A percentile compares a stretch with the other conserved stretches of the same genome.
Conservation (phyloP, 2,888 invertebrate genomes). For the Coenonympha glycerion region DNA sequence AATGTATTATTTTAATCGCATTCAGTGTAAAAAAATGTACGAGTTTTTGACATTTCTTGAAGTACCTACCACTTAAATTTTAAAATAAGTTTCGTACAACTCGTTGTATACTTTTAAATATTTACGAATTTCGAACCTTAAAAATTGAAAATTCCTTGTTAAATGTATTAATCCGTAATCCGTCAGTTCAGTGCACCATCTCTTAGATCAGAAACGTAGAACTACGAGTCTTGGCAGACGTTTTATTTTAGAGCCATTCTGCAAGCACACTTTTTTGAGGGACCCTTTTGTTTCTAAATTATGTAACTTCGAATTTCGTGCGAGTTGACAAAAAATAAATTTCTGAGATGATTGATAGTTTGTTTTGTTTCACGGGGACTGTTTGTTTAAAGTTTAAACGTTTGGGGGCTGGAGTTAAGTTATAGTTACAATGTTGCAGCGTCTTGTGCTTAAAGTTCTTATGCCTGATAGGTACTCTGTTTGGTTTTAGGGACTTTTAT, state of each 20-base stretch:
- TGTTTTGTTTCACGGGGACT: slow-evolving; percentile 34
- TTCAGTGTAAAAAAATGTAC: too few relatives aligned
- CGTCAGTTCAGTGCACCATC: background rate
- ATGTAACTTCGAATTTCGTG: slow-evolving; percentile 57
- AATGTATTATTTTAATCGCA: too few relatives aligned
- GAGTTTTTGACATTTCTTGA: too few relatives aligned
- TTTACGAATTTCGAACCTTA: too few relatives aligned
- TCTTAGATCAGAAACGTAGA: slow-evolving; percentile 28
- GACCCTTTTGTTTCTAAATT: slow-evolving; percentile 68
- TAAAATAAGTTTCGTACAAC: too few relatives aligned
- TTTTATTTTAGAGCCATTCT: slow-evolving; percentile 60
- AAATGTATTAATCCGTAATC: background rate
- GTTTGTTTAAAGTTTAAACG: slow-evolving; percentile 18
- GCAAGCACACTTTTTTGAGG: slow-evolving; percentile 59
- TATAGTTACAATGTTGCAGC: background rate
- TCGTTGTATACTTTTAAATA: too few relatives aligned
- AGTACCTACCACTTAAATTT: too few relatives aligned
- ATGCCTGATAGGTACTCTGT: too few relatives aligned
- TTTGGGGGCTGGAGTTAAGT: background rate
- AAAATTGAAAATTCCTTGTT: too few relatives aligned
- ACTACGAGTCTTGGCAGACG: slow-evolving; percentile 54
- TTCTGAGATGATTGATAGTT: slow-evolving; percentile 50
- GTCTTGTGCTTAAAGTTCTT: background rate
- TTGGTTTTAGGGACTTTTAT: background rate
- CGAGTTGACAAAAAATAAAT: slow-evolving; percentile 45